A percentile compares a stretch with the other conserved stretches of the same genome.
Conservation (phyloP, 1,140 invertebrate genomes). For the Phymorhynchus buccinoides region DNA sequence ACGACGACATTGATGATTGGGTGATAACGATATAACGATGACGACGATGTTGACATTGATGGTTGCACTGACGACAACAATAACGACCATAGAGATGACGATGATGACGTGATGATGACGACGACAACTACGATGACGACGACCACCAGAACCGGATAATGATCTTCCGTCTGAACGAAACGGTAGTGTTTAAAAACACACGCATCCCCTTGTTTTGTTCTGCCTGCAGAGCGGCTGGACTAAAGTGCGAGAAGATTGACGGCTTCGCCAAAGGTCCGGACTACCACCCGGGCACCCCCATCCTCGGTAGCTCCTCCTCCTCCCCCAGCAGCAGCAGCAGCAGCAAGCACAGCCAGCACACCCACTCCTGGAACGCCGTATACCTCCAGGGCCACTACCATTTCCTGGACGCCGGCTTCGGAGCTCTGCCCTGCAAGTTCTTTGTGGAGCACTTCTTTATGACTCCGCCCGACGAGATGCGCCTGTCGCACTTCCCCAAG, state of each 20-base stretch:
- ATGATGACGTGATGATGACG: no score
- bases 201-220: neutral
- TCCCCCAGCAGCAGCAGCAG: conserved; percentile 49
- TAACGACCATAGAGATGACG: no score
- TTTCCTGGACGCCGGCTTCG: conserved; percentile 59
- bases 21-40: no score
- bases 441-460: conserved; percentile 63
- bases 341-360: conserved; percentile 43
- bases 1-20: no score
- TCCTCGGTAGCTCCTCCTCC: conserved; percentile 42
- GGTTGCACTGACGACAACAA: no score
- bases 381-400: conserved; percentile 57
- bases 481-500: conserved; percentile 64
- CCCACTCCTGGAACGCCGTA: conserved; percentile 63
- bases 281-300: conserved; percentile 61
- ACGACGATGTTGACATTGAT: no score
- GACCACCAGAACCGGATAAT: no score
- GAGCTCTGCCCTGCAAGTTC: conserved; percentile 58
- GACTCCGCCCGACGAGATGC: conserved; percentile 61
- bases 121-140: no score
- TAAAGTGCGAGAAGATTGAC: conserved; percentile 64
- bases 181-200: no score
- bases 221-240: conserved; percentile 52
- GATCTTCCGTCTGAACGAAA: no score
- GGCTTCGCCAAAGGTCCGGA: conserved; percentile 63